Percentiles rank a stretch among this genome's conserved stretches.
Evolutionary conservation across 2,888 invertebrate species (phyloP).

Genomic region (Synanthedon myopaeformis): DNA sequence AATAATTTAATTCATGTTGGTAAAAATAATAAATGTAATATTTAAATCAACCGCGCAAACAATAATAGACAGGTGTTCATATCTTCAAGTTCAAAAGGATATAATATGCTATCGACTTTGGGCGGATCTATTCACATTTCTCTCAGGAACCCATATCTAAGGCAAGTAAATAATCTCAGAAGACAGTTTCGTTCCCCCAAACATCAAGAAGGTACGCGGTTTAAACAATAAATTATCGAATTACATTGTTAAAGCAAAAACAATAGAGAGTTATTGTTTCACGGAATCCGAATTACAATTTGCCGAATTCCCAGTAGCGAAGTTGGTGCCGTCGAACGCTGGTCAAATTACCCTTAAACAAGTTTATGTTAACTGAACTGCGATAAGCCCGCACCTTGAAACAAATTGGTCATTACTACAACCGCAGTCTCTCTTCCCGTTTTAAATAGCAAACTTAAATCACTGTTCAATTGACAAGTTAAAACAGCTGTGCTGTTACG

Average conservation of each 20-base stretch:
- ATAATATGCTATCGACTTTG: too few relatives aligned
- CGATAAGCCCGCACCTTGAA: slow-evolving; percentile 15
- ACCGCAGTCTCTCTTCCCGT: background rate
- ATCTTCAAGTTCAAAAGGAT: too few relatives aligned
- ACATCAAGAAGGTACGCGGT: background rate
- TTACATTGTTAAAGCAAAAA: slow-evolving; percentile 13
- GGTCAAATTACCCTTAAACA: slow-evolving; percentile 36
- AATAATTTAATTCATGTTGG: too few relatives aligned
- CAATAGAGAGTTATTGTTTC: slow-evolving; percentile 14
- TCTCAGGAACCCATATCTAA: too few relatives aligned
- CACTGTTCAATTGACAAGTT: background rate
- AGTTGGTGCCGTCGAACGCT: slow-evolving; percentile 29
- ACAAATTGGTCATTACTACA: slow-evolving; percentile 4
- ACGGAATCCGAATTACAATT: slow-evolving; percentile 19
- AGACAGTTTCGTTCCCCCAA: background rate
- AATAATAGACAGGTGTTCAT: too few relatives aligned
- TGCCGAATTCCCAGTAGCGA: slow-evolving; percentile 17
- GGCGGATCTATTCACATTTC: too few relatives aligned
- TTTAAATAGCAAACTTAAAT: background rate
- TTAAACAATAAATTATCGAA: background rate
- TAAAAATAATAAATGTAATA: too few relatives aligned
- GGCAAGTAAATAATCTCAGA: too few relatives aligned
- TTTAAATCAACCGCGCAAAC: too few relatives aligned
- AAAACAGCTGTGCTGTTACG: background rate
- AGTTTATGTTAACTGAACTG: slow-evolving; percentile 12